Base-by-base conservation (phyloP, 2,113 vertebrate genomes). In the Amphiprion ocellaris region DNA sequence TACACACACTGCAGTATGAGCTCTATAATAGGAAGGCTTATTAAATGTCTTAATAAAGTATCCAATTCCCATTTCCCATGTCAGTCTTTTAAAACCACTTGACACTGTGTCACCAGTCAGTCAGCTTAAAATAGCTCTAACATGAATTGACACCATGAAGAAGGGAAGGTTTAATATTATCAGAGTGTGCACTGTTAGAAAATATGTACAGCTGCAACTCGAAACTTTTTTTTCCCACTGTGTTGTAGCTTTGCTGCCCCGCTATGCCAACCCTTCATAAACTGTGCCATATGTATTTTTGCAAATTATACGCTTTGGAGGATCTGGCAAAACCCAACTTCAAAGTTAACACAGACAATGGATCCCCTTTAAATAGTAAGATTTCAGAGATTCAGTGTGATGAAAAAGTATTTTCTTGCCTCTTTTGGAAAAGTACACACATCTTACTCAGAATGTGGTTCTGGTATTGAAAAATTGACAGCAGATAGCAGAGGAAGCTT, bases 1-100 rank as follows among this genome's bases (percentile, higher is more conserved):
- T 56, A 88, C 58, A 86, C 68, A 83, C 14, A 12, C 17, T 68
- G 44, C 60, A 82, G 69, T 65, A 77, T 55, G 58, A 79, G 70
- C 46, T 82, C 30, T 66, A 58, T 44, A 52, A 55, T 56, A 26
- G 12, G 30, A 59, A 33, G 77, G 66, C 77, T 70, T 73, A 60
- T 71, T 53, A 80, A 81, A 89, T 83, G 79, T 90, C 88, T 89
- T 90, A 88, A 84, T 63, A 77, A 75, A 76, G 46, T 70, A 58
- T 81, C 61, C 53, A 56, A 2, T 64, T 69, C 69, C 58, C 46
- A 75, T 70, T 81, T 72, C 15, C 28, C 14, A 60, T 49, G 41
- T 62, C 71, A 86, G 77, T 81, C 81, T 89, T 86, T 70, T 64
- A 41, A 75, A 76, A 71, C 55, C 1, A 30, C 16, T 66, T 49